phyloP scores from a whole-genome alignment of 2,888 invertebrate species.

The Plutella xylostella region DNA sequence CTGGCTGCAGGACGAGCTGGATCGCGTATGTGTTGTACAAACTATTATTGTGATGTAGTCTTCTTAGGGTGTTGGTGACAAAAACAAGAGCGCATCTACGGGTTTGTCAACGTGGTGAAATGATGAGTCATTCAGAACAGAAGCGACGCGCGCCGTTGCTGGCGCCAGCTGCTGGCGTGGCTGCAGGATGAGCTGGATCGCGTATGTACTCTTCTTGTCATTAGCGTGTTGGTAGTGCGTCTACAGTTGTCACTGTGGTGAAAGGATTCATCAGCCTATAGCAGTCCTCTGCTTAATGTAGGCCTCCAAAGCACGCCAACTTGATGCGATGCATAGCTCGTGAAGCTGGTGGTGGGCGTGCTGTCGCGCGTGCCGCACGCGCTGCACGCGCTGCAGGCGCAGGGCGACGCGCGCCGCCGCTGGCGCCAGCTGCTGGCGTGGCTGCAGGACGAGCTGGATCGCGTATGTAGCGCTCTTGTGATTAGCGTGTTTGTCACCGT shows the following conservation, averaged over 20 bases:
- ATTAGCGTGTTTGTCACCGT: too few species aligned
- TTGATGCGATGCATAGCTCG: too few species aligned
- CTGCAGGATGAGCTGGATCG: conserved; percentile 93
- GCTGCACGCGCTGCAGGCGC: conserved; percentile 82
- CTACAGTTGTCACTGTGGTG: too few species aligned
- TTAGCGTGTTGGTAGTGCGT: too few species aligned
- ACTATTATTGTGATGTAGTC: too few species aligned
- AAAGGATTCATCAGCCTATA: too few species aligned
- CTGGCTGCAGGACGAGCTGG: conserved; percentile 96
- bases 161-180: conserved; percentile 93
- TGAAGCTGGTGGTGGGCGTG: conserved; percentile 93
- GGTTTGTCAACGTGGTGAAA: too few species aligned
- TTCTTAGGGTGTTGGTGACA: too few species aligned
- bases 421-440: conserved; percentile 93
- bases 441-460: conserved; percentile 95
- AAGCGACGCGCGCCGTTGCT: conserved; percentile 86
- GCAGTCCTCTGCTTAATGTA: too few species aligned
- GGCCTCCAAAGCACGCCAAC: too few species aligned
- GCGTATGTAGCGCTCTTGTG: conserved; percentile 65
- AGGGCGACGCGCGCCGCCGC: conserved; percentile 83
- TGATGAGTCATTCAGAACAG: too few species aligned
- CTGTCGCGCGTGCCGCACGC: conserved; percentile 88
- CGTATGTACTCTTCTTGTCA: conserved; percentile 57
- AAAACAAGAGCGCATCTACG: too few species aligned
- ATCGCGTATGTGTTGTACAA: conserved; percentile 72